Evolutionary conservation across 2,888 invertebrate species (phyloP).

Genomic region (Drosophila testacea): DNA sequence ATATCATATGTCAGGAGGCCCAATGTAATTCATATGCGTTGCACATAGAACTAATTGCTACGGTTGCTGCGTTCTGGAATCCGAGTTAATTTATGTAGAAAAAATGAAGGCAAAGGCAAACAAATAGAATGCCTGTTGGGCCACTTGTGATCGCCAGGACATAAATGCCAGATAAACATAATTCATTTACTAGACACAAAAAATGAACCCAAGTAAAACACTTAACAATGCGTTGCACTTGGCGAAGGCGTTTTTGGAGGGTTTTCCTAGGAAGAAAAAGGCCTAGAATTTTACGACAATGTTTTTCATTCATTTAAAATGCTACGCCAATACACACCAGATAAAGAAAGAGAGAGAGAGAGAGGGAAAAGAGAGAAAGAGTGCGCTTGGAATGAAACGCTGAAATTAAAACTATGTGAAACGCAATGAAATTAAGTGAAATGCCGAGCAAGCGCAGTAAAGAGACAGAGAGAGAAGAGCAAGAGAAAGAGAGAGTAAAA

Average conservation of each 20-base stretch:
- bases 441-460: constrained; percentile 54
- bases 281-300: constrained; percentile 72
- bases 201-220: constrained; percentile 55
- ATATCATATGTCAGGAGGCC: constrained; percentile 25
- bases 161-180: constrained; percentile 69
- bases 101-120: constrained; percentile 20
- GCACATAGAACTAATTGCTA: constrained; percentile 53
- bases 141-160: constrained; percentile 57
- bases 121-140: constrained; percentile 22
- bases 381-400: constrained; percentile 14
- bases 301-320: constrained; percentile 81
- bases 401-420: constrained; percentile 33
- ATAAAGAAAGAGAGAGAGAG: neutral
- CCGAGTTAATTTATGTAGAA: constrained; percentile 62
- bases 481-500: constrained; percentile 9
- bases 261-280: constrained; percentile 43
- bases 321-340: constrained; percentile 61
- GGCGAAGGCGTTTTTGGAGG: constrained; percentile 31
- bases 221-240: constrained; percentile 76
- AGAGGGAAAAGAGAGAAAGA: neutral
- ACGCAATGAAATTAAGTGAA: constrained; percentile 32
- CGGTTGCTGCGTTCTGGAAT: constrained; percentile 37
- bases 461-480: constrained; percentile 7
- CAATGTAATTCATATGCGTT: constrained; percentile 37
- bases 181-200: constrained; percentile 49